These are phyloP conservation scores for Serripes groenlandicus DNA, from an alignment of 2,888 invertebrate species.

Conservation along the genomic window DNA sequence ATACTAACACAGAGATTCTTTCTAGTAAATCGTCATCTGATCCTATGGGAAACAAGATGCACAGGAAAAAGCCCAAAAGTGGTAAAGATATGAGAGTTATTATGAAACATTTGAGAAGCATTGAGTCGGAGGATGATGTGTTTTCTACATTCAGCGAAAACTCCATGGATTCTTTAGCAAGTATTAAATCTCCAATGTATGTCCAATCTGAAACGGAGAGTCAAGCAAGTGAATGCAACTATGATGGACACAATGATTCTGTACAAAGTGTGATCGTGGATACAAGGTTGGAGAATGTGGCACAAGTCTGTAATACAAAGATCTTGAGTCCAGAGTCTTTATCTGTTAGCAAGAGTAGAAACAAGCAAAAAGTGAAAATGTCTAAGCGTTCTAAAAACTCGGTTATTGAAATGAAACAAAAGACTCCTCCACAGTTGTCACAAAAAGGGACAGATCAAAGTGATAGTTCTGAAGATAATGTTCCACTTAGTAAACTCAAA, in stretches of 20 bases:
- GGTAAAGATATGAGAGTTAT: conserved; percentile 16
- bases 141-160: conserved; percentile 8
- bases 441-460: not conserved
- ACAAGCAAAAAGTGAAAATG: no score
- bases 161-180: not conserved
- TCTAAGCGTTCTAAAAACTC: no score
- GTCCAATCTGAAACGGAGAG: not conserved
- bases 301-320: no score
- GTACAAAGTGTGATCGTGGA: no score
- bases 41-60: not conserved
- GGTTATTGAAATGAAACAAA: no score
- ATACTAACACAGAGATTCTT: not conserved
- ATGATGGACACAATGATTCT: no score
- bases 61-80: conserved; percentile 11
- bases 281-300: no score
- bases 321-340: no score
- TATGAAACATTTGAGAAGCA: not conserved
- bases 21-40: not conserved
- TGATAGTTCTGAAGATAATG: conserved; percentile 35
- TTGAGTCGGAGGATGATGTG: conserved; percentile 5
- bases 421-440: no score
- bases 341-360: no score
- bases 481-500: conserved; percentile 31
- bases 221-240: not conserved
- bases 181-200: not conserved